Percentiles rank a stretch among this genome's conserved stretches.
Conservation (phyloP, 2,113 vertebrate species). For the Trogon surrucura region DNA sequence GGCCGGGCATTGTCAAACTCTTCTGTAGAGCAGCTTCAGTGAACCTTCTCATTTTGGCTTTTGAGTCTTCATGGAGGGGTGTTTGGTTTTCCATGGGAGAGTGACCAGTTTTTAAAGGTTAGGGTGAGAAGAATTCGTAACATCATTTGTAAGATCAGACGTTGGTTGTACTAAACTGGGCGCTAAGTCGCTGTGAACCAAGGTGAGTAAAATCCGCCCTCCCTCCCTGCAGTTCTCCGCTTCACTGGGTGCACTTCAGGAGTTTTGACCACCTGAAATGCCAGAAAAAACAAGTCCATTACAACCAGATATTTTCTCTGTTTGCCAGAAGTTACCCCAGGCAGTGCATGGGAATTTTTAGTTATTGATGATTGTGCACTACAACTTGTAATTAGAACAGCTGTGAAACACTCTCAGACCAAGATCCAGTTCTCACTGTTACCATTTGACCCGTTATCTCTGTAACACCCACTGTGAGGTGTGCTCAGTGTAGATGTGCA, state of each 20-base stretch:
- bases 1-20: background rate
- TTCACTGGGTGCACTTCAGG: background rate
- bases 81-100: background rate
- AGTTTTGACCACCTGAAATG: background rate
- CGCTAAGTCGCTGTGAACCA: background rate
- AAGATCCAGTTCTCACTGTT: background rate
- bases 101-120: background rate
- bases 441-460: background rate
- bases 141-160: background rate
- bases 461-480: background rate
- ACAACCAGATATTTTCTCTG: background rate
- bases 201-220: background rate
- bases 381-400: background rate
- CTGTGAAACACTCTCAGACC: background rate
- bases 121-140: background rate
- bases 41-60: background rate
- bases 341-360: background rate
- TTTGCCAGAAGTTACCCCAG: background rate
- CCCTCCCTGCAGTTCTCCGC: accelerated
- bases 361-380: background rate
- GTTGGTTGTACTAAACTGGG: background rate
- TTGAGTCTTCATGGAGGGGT: background rate
- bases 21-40: background rate
- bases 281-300: background rate
- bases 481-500: background rate